Base-by-base conservation (phyloP, 2,888 invertebrate genomes). In the Ramazzottius varieornatus region DNA sequence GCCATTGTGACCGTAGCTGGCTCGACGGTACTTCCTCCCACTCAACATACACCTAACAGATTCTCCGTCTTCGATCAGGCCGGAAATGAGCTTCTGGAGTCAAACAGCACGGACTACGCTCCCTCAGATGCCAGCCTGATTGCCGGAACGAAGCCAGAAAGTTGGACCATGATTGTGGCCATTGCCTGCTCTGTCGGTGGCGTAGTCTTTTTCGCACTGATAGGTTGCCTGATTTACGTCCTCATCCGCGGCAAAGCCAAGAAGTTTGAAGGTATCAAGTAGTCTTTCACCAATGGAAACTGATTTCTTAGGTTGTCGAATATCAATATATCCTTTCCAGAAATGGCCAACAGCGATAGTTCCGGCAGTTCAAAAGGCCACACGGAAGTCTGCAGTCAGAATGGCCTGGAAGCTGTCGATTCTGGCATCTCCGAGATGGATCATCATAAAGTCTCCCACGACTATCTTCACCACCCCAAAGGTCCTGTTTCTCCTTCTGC, bases 371-470 rank as follows among this genome's bases (percentile, higher is more conserved):
- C 54, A 4, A 54, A 54, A 54, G 54, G 54, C 29, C 54, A 54
- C 54, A 54, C 54, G 13, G 54, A 54, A 54, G 54, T 54, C n/a
- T 54, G 54, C 54, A 54, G 54, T 54, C 54, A 54, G 54, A 54
- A 54, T 29, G 54, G 54, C 4, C 8, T 54, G 54, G 54, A 54
- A 8, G 54, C 16, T 24, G 24, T 24, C 16, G 54, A 54, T 4
- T 16, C 54, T 8, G 24, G 16, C n/a, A 29, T 8, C 4, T 54
- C 29, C 13, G 54, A 54, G 4, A 24, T 54, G 54, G 54, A 54
- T 8, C n/a, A n/a, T n/a, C n/a, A n/a, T n/a, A 54, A 54, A 29
- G 24, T 24, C 8, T 24, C 54, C 4, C 4, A 16, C 16, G 54
- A 54, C 24, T 54, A 8, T 8, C 24, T 16, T 29, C 4, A 8